Evolutionary conservation across 2,888 invertebrate species (phyloP).

Genomic region (Omphaloscelis lunosa): DNA sequence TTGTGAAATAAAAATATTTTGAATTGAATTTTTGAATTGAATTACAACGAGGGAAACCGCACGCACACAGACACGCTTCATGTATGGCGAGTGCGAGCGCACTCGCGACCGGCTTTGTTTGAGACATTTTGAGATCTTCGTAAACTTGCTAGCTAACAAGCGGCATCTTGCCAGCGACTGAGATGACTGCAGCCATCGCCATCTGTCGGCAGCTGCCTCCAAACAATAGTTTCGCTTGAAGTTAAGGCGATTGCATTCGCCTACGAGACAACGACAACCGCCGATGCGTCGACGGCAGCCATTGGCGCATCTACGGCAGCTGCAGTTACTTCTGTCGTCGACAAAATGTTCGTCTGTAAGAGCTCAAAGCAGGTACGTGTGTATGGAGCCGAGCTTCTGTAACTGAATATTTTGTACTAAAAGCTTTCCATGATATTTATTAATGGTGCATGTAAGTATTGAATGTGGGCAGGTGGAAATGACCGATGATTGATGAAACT

Average conservation of each 20-base stretch:
- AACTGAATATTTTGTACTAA: not conserved
- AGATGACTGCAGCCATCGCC: not conserved
- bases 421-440: slow-evolving; percentile 3
- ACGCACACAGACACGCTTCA: not conserved
- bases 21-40: no score
- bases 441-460: not conserved
- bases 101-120: not conserved
- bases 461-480: slow-evolving; percentile 1
- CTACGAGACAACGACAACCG: not conserved
- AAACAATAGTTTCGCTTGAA: no score
- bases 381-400: not conserved
- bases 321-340: not conserved
- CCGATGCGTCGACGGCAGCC: not conserved
- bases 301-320: not conserved
- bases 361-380: not conserved
- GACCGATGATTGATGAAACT: slow-evolving; percentile 15
- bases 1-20: no score
- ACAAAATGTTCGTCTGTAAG: not conserved
- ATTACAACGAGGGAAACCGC: not conserved
- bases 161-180: not conserved
- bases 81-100: not conserved
- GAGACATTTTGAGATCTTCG: not conserved
- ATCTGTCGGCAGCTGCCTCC: not conserved
- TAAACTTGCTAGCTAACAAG: not conserved
- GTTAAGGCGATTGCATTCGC: not conserved